Conservation (phyloP, 2,797 vertebrate species). For the Lutjanus campechanus region DNA sequence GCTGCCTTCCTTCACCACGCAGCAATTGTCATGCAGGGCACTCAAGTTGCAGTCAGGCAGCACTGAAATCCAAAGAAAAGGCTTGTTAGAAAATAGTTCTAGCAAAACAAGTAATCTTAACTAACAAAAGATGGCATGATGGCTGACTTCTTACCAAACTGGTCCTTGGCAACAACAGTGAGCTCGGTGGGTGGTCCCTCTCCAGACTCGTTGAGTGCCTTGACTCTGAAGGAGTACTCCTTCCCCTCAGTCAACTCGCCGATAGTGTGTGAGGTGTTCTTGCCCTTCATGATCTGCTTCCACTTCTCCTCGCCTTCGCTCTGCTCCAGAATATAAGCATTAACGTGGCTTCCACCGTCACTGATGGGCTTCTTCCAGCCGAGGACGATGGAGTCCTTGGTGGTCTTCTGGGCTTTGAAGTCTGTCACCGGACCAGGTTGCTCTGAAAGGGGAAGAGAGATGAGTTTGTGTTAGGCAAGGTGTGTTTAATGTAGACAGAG, state of each 20-base stretch:
- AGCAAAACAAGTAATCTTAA: neutral
- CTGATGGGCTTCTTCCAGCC: slow-evolving; percentile 96
- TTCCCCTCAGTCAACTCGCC: slow-evolving; percentile 92
- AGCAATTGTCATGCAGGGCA: slow-evolving; percentile 90
- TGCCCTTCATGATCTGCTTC: slow-evolving; percentile 91
- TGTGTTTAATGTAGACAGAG: neutral
- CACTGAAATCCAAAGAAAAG: slow-evolving; percentile 82
- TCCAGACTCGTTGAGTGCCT: slow-evolving; percentile 94
- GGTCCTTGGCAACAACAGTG: slow-evolving; percentile 91
- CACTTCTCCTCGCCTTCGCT: slow-evolving; percentile 92
- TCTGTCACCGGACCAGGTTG: slow-evolving; percentile 96
- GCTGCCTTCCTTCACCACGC: slow-evolving; percentile 94
- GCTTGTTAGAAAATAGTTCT: neutral
- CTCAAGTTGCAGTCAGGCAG: slow-evolving; percentile 94
- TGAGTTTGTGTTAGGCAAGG: neutral
- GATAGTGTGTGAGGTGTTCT: slow-evolving; percentile 88
- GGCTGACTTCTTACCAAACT: slow-evolving; percentile 88
- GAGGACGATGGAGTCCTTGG: slow-evolving; percentile 92
- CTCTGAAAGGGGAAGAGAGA: slow-evolving; percentile 83
- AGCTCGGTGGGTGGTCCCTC: slow-evolving; percentile 93
- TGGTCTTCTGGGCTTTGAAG: slow-evolving; percentile 90
- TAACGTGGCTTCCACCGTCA: slow-evolving; percentile 94
- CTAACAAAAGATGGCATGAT: neutral
- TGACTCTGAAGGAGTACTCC: slow-evolving; percentile 94
- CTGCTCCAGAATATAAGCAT: slow-evolving; percentile 91